Evolutionary conservation across 1,140 invertebrate genomes (phyloP).

Genomic region (Rhopalosiphum padi): DNA sequence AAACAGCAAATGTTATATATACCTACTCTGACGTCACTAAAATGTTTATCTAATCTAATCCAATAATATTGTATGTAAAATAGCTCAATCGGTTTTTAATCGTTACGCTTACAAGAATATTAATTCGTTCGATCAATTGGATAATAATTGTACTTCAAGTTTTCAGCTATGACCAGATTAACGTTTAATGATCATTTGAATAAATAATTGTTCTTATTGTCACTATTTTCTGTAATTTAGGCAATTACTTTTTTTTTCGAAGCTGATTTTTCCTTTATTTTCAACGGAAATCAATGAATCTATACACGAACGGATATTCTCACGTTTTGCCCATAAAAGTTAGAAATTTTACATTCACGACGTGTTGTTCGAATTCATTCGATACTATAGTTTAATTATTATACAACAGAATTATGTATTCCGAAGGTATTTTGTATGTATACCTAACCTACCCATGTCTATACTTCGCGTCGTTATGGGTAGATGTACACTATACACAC

Average conservation of each 20-base stretch:
- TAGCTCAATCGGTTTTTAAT: background rate
- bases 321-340: background rate
- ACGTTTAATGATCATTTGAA: background rate
- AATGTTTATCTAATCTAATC: background rate
- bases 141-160: background rate
- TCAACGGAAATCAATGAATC: constrained; percentile 2
- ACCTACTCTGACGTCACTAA: background rate
- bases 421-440: background rate
- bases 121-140: background rate
- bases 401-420: constrained; percentile 24
- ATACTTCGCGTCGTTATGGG: background rate
- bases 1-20: background rate
- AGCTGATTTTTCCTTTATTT: background rate
- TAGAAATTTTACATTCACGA: constrained; percentile 17
- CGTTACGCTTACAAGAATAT: background rate
- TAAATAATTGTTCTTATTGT: background rate
- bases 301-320: constrained; percentile 25
- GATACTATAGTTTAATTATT: background rate
- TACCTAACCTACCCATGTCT: background rate
- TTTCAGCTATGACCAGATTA: background rate
- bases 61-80: background rate
- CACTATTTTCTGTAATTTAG: background rate
- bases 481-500: background rate
- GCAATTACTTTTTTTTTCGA: background rate
- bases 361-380: constrained; percentile 36